Evolutionary conservation across 2,797 vertebrate genomes (phyloP).

Genomic region (Potorous gilbertii): DNA sequence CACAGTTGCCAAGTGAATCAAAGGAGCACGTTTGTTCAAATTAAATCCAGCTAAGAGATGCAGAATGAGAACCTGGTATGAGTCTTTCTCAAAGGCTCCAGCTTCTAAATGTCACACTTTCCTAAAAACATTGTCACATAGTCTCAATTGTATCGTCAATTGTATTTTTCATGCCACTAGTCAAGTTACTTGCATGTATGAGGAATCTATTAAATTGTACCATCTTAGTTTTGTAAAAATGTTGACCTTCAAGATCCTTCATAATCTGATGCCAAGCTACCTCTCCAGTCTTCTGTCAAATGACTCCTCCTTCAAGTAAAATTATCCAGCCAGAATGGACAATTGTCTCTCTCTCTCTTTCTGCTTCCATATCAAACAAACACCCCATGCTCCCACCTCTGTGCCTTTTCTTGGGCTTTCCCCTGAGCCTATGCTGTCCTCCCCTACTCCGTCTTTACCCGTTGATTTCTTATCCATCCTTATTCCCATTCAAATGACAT

Average conservation of each 20-base stretch:
- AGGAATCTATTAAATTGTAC: neutral
- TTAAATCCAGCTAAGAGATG: neutral
- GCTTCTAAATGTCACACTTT: neutral
- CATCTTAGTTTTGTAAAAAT: neutral
- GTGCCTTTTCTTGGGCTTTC: neutral
- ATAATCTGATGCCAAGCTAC: neutral
- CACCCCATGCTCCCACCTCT: neutral
- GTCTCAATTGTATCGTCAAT: slow-evolving; percentile 24
- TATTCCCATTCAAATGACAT: neutral
- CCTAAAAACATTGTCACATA: neutral
- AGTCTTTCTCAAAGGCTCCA: slow-evolving; percentile 28
- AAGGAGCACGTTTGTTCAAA: slow-evolving; percentile 46
- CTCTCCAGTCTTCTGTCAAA: neutral
- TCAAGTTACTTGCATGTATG: neutral
- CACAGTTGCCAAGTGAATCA: slow-evolving; percentile 57
- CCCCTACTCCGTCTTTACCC: neutral
- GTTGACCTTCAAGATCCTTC: neutral
- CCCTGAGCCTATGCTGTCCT: neutral
- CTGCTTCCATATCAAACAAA: neutral
- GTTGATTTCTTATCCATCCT: neutral
- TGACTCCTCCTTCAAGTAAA: neutral
- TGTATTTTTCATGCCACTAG: slow-evolving; percentile 18
- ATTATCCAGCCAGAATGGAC: neutral
- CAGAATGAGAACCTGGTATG: neutral
- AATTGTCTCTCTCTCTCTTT: neutral